phyloP scores from a whole-genome alignment of 23 tunicate genomes.

The Ciona savignyi region DNA sequence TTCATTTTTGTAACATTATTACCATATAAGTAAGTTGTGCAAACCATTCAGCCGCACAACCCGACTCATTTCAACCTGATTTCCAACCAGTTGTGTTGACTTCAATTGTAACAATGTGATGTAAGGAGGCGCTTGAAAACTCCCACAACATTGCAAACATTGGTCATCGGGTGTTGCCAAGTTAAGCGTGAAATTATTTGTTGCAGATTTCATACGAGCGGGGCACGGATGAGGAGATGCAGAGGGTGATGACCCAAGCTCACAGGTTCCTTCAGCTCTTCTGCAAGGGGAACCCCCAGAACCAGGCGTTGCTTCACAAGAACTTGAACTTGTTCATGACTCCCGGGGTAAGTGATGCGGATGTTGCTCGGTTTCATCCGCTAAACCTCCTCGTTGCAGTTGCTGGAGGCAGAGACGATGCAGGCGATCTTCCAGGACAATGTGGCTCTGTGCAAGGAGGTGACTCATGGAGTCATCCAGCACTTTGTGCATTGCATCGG shows the following conservation, averaged over 20 bases:
- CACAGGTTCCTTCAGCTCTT: constrained; percentile 87
- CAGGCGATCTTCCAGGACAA: constrained; percentile 99
- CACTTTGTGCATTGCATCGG: constrained; percentile 97
- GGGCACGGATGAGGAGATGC: constrained; percentile 64
- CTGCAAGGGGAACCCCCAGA: constrained; percentile 88
- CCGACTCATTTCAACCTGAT: no score
- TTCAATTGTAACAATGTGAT: no score
- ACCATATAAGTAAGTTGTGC: no score
- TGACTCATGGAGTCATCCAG: constrained; percentile 91
- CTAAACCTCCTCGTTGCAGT: constrained; percentile 39
- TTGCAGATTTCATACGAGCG: constrained; percentile 83
- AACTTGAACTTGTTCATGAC: constrained; percentile 76
- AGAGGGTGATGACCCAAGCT: constrained; percentile 72
- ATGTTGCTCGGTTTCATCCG: neutral
- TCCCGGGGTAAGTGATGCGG: constrained; percentile 68
- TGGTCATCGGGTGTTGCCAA: no score
- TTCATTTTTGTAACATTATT: no score
- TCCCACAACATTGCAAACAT: no score
- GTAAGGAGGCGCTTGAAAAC: no score
- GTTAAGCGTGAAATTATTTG: no score
- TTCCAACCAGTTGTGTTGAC: no score
- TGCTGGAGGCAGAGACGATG: constrained; percentile 93
- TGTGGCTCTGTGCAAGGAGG: constrained; percentile 79
- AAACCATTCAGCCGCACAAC: no score
- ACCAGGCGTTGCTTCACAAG: constrained; percentile 83